Evolutionary conservation across 2,888 invertebrate genomes (phyloP).

Genomic region (Ochropleura leucogaster): DNA sequence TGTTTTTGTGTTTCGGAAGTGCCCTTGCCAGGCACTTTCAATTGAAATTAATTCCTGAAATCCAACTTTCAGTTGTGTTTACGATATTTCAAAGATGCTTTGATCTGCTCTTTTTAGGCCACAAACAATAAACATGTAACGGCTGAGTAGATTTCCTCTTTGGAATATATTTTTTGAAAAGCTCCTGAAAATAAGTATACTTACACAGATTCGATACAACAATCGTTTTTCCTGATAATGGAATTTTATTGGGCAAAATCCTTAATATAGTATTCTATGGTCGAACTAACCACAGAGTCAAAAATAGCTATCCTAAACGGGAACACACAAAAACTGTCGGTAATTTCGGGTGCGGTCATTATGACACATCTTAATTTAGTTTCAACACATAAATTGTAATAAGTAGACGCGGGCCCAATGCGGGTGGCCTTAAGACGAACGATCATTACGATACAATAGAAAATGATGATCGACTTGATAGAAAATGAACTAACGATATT

Average conservation of each 20-base stretch:
- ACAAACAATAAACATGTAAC: background rate
- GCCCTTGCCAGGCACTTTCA: no score
- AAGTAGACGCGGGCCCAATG: constrained; percentile 76
- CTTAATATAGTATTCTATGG: no score
- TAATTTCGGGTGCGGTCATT: constrained; percentile 86
- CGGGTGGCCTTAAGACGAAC: constrained; percentile 80
- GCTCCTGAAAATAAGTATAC: background rate
- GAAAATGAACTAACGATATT: constrained; percentile 39
- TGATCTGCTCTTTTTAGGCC: background rate
- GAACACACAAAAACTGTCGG: constrained; percentile 68
- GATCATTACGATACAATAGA: constrained; percentile 58
- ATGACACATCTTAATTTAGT: constrained; percentile 89
- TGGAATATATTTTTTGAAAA: background rate
- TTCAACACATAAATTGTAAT: constrained; percentile 86
- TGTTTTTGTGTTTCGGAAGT: no score
- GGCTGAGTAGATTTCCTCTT: background rate
- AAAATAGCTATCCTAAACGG: constrained; percentile 69
- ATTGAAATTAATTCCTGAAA: background rate
- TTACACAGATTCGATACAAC: background rate
- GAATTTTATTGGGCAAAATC: background rate
- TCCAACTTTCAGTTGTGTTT: background rate
- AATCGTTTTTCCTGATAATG: background rate
- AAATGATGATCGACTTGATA: constrained; percentile 60
- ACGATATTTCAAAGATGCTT: background rate
- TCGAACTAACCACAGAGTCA: constrained; percentile 11